These are phyloP conservation scores for Sebastes diploproa DNA, from an alignment of 2,797 vertebrate genomes.

Conservation along the genomic window DNA sequence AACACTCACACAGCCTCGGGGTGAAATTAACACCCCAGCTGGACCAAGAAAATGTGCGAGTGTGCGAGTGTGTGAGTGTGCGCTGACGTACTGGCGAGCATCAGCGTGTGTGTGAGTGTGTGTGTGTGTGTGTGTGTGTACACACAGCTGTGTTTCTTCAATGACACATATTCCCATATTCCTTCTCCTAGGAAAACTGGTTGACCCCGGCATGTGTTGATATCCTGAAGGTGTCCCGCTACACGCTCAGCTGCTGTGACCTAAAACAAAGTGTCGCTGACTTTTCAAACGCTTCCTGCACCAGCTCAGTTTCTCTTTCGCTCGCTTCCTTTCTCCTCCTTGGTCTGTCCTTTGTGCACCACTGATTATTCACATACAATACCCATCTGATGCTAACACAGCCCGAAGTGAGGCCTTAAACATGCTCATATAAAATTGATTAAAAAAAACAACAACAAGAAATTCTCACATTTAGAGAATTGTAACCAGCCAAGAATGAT, in stretches of 20 bases:
- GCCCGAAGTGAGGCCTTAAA: neutral
- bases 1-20: conserved; percentile 77
- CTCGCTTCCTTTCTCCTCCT: neutral
- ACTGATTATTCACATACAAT: neutral
- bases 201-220: conserved; percentile 69
- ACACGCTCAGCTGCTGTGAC: conserved; percentile 55
- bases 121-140: conserved; percentile 53
- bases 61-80: conserved; percentile 33
- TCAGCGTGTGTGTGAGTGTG: conserved; percentile 20
- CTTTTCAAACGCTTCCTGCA: conserved; percentile 35
- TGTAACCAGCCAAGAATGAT: too few species aligned
- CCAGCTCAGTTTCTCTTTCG: neutral
- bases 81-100: conserved; percentile 30
- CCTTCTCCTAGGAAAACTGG: conserved; percentile 65
- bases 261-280: conserved; percentile 63
- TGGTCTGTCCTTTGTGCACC: neutral
- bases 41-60: conserved; percentile 67
- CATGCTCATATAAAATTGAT: neutral
- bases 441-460: too few species aligned
- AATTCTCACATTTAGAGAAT: too few species aligned
- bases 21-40: conserved; percentile 84
- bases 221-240: conserved; percentile 61
- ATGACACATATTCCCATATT: conserved; percentile 78
- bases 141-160: conserved; percentile 83
- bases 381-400: too few species aligned